Base-by-base conservation (phyloP, 35 echinoderm and acorn worm species). In the Diadema setosum region DNA sequence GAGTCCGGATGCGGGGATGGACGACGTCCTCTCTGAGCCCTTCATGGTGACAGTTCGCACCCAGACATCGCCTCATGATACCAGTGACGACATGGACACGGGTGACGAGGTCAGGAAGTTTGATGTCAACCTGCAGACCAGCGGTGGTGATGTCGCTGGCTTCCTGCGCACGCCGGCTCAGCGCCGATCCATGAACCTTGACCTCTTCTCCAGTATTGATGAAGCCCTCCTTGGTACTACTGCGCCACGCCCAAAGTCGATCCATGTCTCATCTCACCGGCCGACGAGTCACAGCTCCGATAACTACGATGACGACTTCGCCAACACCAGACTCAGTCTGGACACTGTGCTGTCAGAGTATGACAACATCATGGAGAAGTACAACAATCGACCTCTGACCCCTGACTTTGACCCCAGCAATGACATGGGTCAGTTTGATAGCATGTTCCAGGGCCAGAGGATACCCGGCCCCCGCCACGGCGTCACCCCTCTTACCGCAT, bases 311-410 rank as follows among this genome's bases (percentile, higher is more conserved):
- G 83, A 91, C 15, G 58, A 65, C 50, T 74, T 63, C 14, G 85
- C 80, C 2, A 84, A 90, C 14, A 92, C 91, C 2, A 82, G 80
- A 34, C 89, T 87, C 40, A 98, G 91, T 26, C 70, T 98, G 16
- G 95, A 98, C 39, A 90, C 84, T 35, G 91, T 98, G 1, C 60
- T 98, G 30, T 91, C 92, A 16, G 91, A 98, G 45, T 98, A 94
- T 70, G 95, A 98, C n/a, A 36, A 69, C 46, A 86, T 98, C 15
- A 83, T 93, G 48, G 95, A 94, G 34, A 93, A 93, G 46, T 98
- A 98, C 42, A 85, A 81, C 39, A 91, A 87, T n/a, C 76, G 93
- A 23, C 91, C 90, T 5, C 43, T 91, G 20, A 89, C 94, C 0
- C 94, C 94, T 5, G 94, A 97, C 39, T 97, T 97, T 81, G 88